These are phyloP conservation scores for Babylonia areolata DNA, from an alignment of 1,140 invertebrate species.

Conservation along the genomic window DNA sequence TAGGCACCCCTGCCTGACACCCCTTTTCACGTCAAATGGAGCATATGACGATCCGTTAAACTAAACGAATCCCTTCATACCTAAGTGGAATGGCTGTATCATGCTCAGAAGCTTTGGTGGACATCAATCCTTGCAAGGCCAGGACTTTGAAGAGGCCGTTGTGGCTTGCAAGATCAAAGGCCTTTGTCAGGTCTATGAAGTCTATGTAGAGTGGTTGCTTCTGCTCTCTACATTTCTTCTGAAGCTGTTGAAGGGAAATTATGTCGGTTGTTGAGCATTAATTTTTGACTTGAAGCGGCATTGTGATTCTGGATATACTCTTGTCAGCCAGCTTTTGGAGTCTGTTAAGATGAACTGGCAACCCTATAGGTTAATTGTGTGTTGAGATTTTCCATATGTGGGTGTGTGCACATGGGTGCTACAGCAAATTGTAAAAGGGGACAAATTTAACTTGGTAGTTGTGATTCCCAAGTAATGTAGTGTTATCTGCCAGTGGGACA, in stretches of 20 bases:
- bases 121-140: neutral
- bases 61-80: neutral
- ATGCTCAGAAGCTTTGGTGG: constrained; percentile 25
- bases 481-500: too few relatives aligned
- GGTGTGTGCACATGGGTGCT: too few relatives aligned
- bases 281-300: constrained; percentile 43
- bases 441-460: too few relatives aligned
- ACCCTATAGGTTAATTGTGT: too few relatives aligned
- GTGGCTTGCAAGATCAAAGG: too few relatives aligned
- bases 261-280: constrained; percentile 44
- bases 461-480: too few relatives aligned
- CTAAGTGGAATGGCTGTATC: neutral
- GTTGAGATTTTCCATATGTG: too few relatives aligned
- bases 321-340: neutral
- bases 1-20: constrained; percentile 44
- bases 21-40: constrained; percentile 15
- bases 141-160: neutral
- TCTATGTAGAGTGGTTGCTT: constrained; percentile 28
- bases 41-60: constrained; percentile 13
- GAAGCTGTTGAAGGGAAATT: constrained; percentile 41
- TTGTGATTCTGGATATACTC: constrained; percentile 45
- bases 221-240: constrained; percentile 46
- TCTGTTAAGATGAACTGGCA: too few relatives aligned
- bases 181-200: constrained; percentile 26
- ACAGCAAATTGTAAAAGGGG: too few relatives aligned